Conservation (phyloP, 2,797 vertebrate species). For the Acipenser transmontanus region DNA sequence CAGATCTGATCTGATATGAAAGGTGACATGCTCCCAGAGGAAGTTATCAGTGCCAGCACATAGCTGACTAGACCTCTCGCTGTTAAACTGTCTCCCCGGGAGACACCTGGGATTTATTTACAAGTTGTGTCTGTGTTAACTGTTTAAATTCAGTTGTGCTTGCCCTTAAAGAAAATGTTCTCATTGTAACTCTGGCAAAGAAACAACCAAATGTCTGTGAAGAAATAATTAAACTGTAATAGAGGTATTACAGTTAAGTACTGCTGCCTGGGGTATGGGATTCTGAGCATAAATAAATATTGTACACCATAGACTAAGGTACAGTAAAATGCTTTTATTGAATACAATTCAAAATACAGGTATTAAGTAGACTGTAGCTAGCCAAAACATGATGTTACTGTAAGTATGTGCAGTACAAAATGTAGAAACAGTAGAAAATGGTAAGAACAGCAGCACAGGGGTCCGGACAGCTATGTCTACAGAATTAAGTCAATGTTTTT, state of each 20-base stretch:
- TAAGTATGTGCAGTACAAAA: too few relatives aligned
- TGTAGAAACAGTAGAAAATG: too few relatives aligned
- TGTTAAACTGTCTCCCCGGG: conserved; percentile 11
- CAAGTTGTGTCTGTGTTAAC: conserved; percentile 22
- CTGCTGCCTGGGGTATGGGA: too few relatives aligned
- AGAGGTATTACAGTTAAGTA: background rate
- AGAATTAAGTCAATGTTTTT: too few relatives aligned
- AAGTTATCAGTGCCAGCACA: conserved; percentile 15
- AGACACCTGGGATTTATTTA: conserved; percentile 31
- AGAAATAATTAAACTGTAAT: background rate
- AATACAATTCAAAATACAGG: too few relatives aligned
- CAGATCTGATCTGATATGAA: conserved; percentile 14
- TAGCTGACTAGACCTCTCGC: conserved; percentile 27
- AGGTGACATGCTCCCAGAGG: conserved; percentile 20
- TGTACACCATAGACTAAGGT: too few relatives aligned
- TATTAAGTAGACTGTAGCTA: too few relatives aligned
- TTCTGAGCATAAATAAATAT: too few relatives aligned
- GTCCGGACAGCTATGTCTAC: too few relatives aligned
- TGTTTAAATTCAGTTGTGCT: conserved; percentile 35
- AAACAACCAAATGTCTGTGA: background rate
- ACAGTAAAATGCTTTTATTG: too few relatives aligned
- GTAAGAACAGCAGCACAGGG: too few relatives aligned
- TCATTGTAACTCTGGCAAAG: background rate
- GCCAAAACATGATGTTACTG: too few relatives aligned
- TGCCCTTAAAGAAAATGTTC: conserved; percentile 17